Percentiles rank a stretch among this genome's conserved stretches.
phyloP scores from a whole-genome alignment of 2,797 vertebrate genomes.

The Acanthurus tractus region DNA sequence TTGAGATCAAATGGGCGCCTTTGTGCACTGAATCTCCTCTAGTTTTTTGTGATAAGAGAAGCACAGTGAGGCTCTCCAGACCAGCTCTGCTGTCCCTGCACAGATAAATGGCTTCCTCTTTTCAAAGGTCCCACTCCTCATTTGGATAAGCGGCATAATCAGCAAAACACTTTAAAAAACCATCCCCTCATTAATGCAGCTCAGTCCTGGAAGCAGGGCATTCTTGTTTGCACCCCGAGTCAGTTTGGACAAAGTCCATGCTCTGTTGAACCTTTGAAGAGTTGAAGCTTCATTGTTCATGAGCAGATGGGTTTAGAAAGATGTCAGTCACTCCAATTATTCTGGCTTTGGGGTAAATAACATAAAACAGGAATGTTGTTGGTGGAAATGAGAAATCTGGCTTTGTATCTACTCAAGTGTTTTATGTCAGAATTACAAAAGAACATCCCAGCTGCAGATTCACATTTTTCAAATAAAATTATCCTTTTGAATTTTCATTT shows the following conservation, averaged over 20 bases:
- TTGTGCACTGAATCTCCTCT: constrained; percentile 67
- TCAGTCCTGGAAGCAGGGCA: constrained; percentile 48
- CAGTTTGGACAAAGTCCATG: constrained; percentile 58
- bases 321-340: constrained; percentile 38
- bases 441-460: constrained; percentile 58
- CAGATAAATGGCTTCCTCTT: constrained; percentile 85
- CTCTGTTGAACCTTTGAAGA: constrained; percentile 43
- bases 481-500: constrained; percentile 68
- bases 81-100: constrained; percentile 73
- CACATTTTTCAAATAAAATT: constrained; percentile 69
- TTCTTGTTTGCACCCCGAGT: constrained; percentile 60
- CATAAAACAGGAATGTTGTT: constrained; percentile 41
- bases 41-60: constrained; percentile 80
- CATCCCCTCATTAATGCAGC: constrained; percentile 72
- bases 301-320: constrained; percentile 30
- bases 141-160: constrained; percentile 79
- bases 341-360: constrained; percentile 34
- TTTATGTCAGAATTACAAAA: constrained; percentile 66
- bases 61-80: constrained; percentile 84
- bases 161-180: constrained; percentile 73
- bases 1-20: constrained; percentile 79
- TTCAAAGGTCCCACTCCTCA: constrained; percentile 80
- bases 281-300: constrained; percentile 42
- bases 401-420: constrained; percentile 49
- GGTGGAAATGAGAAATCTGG: constrained; percentile 27